phyloP scores from a whole-genome alignment of 2,113 vertebrate genomes.

The Atrichornis clamosus region DNA sequence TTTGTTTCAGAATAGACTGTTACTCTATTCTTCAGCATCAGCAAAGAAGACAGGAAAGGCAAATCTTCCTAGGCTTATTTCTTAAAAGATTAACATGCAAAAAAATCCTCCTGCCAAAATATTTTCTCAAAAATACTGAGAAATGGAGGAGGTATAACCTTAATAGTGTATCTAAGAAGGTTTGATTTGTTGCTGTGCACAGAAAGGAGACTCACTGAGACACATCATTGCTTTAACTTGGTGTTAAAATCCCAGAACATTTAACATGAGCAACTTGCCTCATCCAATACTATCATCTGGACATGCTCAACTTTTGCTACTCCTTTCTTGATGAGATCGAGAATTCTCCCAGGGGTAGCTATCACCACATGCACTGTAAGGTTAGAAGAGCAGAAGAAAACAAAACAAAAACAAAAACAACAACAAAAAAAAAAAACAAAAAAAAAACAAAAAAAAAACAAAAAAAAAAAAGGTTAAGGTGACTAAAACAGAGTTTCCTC shows the following conservation, averaged over 20 bases:
- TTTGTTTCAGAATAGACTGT: not conserved
- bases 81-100: not conserved
- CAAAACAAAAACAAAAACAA: not conserved
- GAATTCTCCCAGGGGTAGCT: constrained; percentile 95
- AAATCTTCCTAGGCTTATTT: not conserved
- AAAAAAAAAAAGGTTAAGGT: not conserved
- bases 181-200: not conserved
- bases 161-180: not conserved
- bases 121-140: not conserved
- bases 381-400: not conserved
- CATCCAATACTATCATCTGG: constrained; percentile 98
- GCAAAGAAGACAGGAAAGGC: not conserved
- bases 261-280: constrained; percentile 75
- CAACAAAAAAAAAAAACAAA: not conserved
- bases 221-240: not conserved
- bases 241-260: not conserved
- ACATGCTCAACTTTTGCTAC: constrained; percentile 97
- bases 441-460: not conserved
- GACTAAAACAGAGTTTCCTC: not conserved
- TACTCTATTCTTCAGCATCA: not conserved
- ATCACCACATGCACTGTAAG: constrained; percentile 94
- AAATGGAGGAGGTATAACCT: not conserved
- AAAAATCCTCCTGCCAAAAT: not conserved
- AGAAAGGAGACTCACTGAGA: not conserved
- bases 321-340: constrained; percentile 99